Conservation (phyloP, 35 echinoderm and acorn worm genomes). For the Ptychodera flava region DNA sequence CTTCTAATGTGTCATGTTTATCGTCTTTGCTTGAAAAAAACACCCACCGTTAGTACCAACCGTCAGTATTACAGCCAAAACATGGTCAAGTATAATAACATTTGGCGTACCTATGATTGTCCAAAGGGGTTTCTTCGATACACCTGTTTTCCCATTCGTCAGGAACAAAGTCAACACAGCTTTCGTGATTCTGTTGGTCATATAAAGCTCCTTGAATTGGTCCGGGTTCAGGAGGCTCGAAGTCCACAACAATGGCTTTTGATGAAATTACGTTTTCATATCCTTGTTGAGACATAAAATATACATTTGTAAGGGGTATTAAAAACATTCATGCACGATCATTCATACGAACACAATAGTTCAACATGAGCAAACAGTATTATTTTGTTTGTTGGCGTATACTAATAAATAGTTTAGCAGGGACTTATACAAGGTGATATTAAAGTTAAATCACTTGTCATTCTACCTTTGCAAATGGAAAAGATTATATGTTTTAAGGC, state of each 20-base stretch:
- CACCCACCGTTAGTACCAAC: too few relatives aligned
- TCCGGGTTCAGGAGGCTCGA: constrained; percentile 32
- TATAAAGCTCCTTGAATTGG: neutral
- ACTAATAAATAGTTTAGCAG: too few relatives aligned
- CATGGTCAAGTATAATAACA: too few relatives aligned
- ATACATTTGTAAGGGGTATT: neutral
- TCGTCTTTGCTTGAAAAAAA: too few relatives aligned
- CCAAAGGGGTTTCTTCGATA: constrained; percentile 14
- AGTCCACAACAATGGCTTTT: constrained; percentile 17
- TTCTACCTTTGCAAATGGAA: neutral
- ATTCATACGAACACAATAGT: neutral
- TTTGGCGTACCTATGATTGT: constrained; percentile 30
- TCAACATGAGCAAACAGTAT: neutral
- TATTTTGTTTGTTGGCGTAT: too few relatives aligned
- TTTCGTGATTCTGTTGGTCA: constrained; percentile 11
- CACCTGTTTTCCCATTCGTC: constrained; percentile 31
- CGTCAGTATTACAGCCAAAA: too few relatives aligned
- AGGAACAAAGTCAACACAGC: constrained; percentile 9
- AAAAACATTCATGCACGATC: neutral
- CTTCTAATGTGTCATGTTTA: too few relatives aligned
- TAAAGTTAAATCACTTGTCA: too few relatives aligned
- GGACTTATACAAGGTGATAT: too few relatives aligned
- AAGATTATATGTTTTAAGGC: neutral
- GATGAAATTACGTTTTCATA: constrained; percentile 34
- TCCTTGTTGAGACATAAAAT: constrained; percentile 15